Evolutionary conservation across 2,797 vertebrate species (phyloP).

Genomic region (Syncerus caffer): DNA sequence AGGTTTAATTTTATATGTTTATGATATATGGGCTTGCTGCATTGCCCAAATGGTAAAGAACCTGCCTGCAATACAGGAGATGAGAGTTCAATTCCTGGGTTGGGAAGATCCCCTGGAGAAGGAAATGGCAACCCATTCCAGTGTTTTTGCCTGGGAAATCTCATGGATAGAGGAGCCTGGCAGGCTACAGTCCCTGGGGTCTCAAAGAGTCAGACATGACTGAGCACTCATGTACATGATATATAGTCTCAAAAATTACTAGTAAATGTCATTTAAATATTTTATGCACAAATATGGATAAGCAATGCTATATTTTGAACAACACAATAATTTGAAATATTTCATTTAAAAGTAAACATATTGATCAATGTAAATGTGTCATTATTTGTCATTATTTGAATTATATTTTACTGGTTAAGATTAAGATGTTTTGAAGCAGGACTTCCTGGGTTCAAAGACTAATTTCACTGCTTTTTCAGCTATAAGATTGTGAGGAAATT

Average conservation of each 20-base stretch:
- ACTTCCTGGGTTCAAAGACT: not conserved
- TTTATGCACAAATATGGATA: not conserved
- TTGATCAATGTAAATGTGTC: not conserved
- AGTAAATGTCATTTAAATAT: not conserved
- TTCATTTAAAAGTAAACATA: not conserved
- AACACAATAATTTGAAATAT: not conserved
- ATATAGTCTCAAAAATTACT: not conserved
- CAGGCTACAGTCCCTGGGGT: not conserved
- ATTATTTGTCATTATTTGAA: not conserved
- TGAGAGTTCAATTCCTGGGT: not conserved
- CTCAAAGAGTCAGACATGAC: not conserved
- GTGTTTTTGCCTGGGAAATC: not conserved
- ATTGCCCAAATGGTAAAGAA: not conserved
- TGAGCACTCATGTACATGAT: not conserved
- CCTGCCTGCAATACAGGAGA: not conserved
- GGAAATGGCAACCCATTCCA: not conserved
- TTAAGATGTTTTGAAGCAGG: not conserved
- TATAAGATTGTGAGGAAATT: not conserved
- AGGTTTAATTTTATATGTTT: not conserved
- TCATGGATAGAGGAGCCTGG: not conserved
- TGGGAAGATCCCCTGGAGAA: not conserved
- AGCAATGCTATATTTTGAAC: not conserved
- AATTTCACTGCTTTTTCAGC: not conserved
- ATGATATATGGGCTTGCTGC: rapidly evolving
- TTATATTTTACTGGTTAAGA: not conserved